Evolutionary conservation across 2,113 vertebrate species (phyloP).

Genomic region (Acrocephalus kingi): DNA sequence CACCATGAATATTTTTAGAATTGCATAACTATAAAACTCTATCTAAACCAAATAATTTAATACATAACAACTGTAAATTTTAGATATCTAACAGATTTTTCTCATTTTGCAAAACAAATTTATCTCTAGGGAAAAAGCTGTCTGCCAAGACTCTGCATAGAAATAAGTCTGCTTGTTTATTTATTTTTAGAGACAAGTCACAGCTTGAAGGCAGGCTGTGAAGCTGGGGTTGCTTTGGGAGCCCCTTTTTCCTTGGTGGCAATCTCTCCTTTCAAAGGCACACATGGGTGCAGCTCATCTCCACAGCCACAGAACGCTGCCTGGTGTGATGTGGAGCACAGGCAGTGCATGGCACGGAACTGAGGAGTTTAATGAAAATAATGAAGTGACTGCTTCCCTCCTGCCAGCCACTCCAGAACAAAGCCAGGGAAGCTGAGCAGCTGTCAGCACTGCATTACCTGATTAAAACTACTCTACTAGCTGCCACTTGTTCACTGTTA

Average conservation of each 20-base stretch:
- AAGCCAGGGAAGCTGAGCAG: not conserved
- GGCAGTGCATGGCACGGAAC: accelerated
- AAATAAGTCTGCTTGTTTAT: not conserved
- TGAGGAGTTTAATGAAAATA: not conserved
- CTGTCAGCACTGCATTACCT: not conserved
- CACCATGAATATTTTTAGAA: not conserved
- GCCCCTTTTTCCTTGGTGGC: not conserved
- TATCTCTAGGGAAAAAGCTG: not conserved
- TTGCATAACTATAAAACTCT: not conserved
- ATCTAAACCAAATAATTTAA: not conserved
- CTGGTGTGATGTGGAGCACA: accelerated
- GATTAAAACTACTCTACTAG: not conserved
- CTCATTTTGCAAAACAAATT: not conserved
- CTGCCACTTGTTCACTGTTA: not conserved
- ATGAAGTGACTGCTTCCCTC: not conserved
- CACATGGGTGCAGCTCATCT: not conserved
- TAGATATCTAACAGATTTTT: not conserved
- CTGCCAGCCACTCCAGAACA: not conserved
- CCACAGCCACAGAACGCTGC: accelerated
- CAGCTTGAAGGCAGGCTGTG: not conserved
- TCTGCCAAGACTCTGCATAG: not conserved
- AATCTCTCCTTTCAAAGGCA: not conserved
- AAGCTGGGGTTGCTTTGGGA: not conserved
- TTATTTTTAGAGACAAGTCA: not conserved
- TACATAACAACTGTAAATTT: not conserved